Evolutionary conservation across 1,140 invertebrate species (phyloP).

Genomic region (Cherax quadricarinatus): DNA sequence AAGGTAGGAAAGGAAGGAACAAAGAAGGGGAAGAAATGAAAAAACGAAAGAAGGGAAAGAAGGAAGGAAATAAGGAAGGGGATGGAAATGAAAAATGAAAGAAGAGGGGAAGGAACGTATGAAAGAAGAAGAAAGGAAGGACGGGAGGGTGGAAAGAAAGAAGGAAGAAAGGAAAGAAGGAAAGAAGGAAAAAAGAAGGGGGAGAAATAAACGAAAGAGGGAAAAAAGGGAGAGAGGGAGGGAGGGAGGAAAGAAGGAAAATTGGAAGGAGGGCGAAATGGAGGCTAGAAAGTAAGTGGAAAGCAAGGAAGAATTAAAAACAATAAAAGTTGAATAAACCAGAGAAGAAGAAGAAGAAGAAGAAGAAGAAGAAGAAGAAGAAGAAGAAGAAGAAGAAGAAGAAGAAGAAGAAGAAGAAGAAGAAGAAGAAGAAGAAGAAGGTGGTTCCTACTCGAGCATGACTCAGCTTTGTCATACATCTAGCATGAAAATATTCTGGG

Average conservation of each 20-base stretch:
- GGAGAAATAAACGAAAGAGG: no score
- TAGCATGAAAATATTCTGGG: no score
- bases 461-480: no score
- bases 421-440: conserved; percentile 20
- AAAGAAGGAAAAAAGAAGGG: no score
- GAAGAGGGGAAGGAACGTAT: background rate
- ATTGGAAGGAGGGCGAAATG: no score
- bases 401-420: conserved; percentile 20
- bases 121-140: background rate
- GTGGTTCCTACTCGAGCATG: no score
- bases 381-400: conserved; percentile 21
- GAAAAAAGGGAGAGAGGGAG: background rate
- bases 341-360: background rate
- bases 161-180: background rate
- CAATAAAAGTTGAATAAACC: background rate
- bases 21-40: no score
- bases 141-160: background rate
- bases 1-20: no score
- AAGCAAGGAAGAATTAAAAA: no score
- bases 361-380: background rate
- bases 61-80: background rate
- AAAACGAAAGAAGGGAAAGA: no score
- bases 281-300: no score
- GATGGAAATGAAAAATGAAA: no score
- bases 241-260: background rate